Base-by-base conservation (phyloP, 2,797 vertebrate species). In the Lepus oiostolus region DNA sequence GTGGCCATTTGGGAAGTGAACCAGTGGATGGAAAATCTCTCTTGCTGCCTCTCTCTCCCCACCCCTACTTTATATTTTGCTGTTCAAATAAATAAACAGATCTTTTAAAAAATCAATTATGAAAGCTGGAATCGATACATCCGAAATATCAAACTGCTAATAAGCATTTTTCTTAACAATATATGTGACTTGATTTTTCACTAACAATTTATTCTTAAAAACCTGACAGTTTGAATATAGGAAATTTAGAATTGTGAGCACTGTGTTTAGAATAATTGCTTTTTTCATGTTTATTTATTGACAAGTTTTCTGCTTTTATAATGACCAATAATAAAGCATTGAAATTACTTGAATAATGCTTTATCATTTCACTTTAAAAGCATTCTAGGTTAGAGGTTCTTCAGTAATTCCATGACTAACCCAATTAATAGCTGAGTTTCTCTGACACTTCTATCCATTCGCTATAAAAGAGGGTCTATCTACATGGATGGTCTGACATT, bases 291-390 rank as follows among this genome's bases (percentile, higher is more conserved):
- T 94, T 91, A 54, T 67, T 84, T 80, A 83, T 0, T 82, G 62
- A 54, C 8, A 84, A 82, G n/a, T 22, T 87, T 89, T 91, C 68
- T 93, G 50, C 42, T 68, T 79, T 90, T 84, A 76, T 35, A 65
- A 63, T 72, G 58, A 1, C 17, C 50, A 24, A 76, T 74, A 82
- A 67, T 35, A 13, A 4, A 82, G 74, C 26, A 65, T 0, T 76
- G 14, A 22, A 92, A 76, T 95, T 93, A 65, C 4, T 26, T 5
- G 35, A 86, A 92, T 76, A 76, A 87, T n/a, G 24, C 8, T 85
- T 26, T 60, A 63, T 67, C 47, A 74, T 74, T 76, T 83, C 65
- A 19, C 52, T 74, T 76, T 76, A 79, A 63, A 17, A 62, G 22
- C 84, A 72, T 76, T 58, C 54, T 58, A 35, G 32, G 17, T 79